Base-by-base conservation (phyloP, 1,140 invertebrate species). In the Trissolcus basalis region DNA sequence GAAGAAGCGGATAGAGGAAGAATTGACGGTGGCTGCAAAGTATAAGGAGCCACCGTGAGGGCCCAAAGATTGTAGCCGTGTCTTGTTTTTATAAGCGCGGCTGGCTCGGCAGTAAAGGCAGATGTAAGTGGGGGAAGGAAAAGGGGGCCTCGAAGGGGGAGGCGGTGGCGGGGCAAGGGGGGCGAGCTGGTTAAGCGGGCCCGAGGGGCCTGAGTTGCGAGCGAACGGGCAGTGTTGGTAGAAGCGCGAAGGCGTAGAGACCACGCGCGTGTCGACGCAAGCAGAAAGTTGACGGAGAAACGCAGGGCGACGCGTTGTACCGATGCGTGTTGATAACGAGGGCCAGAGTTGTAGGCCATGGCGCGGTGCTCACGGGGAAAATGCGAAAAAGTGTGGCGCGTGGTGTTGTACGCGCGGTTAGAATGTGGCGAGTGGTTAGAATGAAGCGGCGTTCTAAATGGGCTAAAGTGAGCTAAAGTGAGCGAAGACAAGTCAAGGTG, bases 61-160 rank as follows among this genome's bases (percentile, higher is more conserved):
- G 83, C 81, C 82, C 80, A 75, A 82, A 83, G 82, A 87, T 86
- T 86, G 85, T 86, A 88, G 85, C 86, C 73, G 76, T 86, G 86
- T 87, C 85, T 87, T 88, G 86, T 87, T 87, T 87, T 88, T 88
- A 86, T 87, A 88, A 84, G 83, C 83, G 83, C 82, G 83, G 78
- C 78, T 71, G 81, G 79, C 80, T 82, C 50, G 63, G 70, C 19
- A 76, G 65, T 79, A 74, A 69, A 76, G 72, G 68, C 69, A 61
- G 67, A 43, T 43, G 75, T 72, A 70, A 73, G 72, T 72, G 77
- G 79, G 68, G 71, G 67, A 70, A 77, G 70, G 68, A 73, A 72
- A 59, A 59, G 44, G 60, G 55, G 47, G 39, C 60, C 61, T 44
- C 5, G 19, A 32, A 45, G 73, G 27, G 45, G 54, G 33, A 10